Base-by-base conservation (phyloP, 2,888 invertebrate genomes). In the Dyspetes luteomarginatus region DNA sequence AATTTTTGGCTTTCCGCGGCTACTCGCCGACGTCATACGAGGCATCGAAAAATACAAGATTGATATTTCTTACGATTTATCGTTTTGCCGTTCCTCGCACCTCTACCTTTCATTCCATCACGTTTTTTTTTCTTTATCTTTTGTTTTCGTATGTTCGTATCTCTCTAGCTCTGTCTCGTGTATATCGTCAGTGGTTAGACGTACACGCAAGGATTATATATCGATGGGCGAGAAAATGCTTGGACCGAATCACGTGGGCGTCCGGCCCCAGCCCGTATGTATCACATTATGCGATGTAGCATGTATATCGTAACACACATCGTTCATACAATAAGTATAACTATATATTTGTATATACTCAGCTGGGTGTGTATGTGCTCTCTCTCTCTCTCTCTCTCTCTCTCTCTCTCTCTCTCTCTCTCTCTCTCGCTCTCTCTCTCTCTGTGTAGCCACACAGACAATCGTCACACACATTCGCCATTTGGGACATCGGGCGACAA, bases 281-380 rank as follows among this genome's bases (percentile, higher is more conserved):
- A 73, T 45, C 55, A 68, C 72, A 73, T 77, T 68, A 64, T 68
- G 68, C 56, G 64, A 73, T 45, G 55, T 30, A 9, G 67, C 28
- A 28, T 50, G 65, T 65, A 69, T 55, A 30, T 36, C 30, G 48
- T 36, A 12, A 36, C 48, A 52, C 52, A 22, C 52, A 28, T 41
- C 7, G 9, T 52, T 12, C 52, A 41, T 45, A 65, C 64, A 36
- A 62, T 64, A 56, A 15, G 5, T 56, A 52, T 67, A 41, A 3
- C 12, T 64, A 68, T 43, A 55, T 5, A 50, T 68, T 55, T 55
- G n/a, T 78, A 75, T 84, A 72, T 79, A 74, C 79, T 82, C 84
- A 84, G 84, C 82, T 83, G 84, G 80, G 50, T 67, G 69, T 78
- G 45, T 81, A 56, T 81, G 78, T 74, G 62, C 78, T 76, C 65